phyloP scores from a whole-genome alignment of 2,113 vertebrate species.

The Mohoua ochrocephala region DNA sequence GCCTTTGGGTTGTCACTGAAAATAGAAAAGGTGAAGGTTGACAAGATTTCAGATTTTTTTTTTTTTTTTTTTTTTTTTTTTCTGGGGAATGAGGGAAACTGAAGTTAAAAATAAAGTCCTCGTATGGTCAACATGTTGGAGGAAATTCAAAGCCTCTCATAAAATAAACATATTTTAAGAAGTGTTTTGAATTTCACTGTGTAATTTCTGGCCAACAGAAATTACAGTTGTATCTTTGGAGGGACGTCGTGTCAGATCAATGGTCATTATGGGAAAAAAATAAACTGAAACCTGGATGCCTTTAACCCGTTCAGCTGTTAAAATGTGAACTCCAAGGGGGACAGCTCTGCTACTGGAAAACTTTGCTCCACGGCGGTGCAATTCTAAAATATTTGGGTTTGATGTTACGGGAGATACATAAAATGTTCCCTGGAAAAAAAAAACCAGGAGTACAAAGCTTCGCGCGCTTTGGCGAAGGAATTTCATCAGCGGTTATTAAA shows the following conservation, averaged over 20 bases:
- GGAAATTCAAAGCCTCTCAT: constrained; percentile 75
- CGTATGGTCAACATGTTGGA: constrained; percentile 77
- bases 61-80: constrained; percentile 40
- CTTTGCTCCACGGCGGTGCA: neutral
- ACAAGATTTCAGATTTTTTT: constrained; percentile 50
- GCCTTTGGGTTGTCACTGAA: constrained; percentile 56
- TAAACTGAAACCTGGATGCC: neutral
- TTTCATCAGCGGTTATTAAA: neutral
- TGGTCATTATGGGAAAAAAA: constrained; percentile 51
- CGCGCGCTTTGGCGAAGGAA: neutral
- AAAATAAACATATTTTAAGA: constrained; percentile 79
- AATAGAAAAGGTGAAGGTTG: constrained; percentile 71
- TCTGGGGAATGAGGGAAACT: constrained; percentile 14
- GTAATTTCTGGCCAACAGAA: constrained; percentile 74
- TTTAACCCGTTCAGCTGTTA: constrained; percentile 17
- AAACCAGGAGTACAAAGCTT: neutral
- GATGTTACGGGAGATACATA: neutral
- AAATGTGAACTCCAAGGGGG: neutral
- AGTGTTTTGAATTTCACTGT: constrained; percentile 74
- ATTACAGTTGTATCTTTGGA: constrained; percentile 73
- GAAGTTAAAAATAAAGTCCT: constrained; percentile 72
- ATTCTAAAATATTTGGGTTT: constrained; percentile 18
- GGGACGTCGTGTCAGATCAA: constrained; percentile 64
- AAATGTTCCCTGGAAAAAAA: neutral
- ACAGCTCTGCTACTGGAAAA: neutral